Conservation (phyloP, 2,888 invertebrate genomes). For the Tachystola acroxantha region DNA sequence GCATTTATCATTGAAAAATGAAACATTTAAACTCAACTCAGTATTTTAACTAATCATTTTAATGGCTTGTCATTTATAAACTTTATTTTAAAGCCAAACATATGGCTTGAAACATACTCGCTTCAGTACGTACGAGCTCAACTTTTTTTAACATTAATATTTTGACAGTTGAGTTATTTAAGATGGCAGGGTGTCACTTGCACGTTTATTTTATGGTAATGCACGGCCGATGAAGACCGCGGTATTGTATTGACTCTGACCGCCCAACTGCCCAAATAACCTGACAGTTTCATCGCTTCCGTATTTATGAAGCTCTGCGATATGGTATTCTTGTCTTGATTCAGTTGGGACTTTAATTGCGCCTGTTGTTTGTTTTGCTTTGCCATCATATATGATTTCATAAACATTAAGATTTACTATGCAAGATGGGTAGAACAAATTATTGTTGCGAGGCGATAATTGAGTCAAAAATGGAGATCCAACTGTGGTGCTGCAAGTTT, state of each 20-base stretch:
- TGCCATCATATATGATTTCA: too few relatives aligned
- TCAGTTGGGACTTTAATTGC: too few relatives aligned
- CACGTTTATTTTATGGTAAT: background rate
- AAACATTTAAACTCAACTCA: background rate
- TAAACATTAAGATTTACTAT: too few relatives aligned
- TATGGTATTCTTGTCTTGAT: too few relatives aligned
- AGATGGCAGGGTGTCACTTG: background rate
- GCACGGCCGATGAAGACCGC: background rate
- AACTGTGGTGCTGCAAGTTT: too few relatives aligned
- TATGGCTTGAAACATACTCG: background rate
- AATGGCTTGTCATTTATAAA: conserved; percentile 5
- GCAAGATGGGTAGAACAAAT: too few relatives aligned
- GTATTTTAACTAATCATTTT: conserved; percentile 2
- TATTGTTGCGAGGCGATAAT: too few relatives aligned
- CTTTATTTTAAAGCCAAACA: background rate
- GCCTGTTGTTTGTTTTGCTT: too few relatives aligned
- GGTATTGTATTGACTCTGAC: background rate
- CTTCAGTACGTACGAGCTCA: background rate
- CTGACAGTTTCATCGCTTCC: background rate
- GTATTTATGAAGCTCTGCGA: background rate
- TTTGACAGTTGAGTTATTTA: conserved; percentile 8
- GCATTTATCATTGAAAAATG: too few relatives aligned
- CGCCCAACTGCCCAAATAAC: background rate
- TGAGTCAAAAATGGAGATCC: too few relatives aligned
- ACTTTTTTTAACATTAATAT: conserved; percentile 1